Base-by-base conservation (phyloP, 2,888 invertebrate genomes). In the Taphrorychus bicolor region DNA sequence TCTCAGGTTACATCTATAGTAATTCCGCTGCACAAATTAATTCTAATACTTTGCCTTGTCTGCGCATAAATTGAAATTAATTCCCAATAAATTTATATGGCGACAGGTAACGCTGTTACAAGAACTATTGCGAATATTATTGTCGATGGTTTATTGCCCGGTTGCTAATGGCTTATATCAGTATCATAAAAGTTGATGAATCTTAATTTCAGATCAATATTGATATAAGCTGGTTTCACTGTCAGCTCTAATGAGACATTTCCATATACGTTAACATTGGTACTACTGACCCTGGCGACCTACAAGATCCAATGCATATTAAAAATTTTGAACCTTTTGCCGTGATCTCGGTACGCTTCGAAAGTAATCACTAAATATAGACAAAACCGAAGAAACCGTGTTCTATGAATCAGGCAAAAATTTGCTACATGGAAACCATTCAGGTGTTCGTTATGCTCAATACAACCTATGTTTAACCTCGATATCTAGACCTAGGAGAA, bases 281-380 rank as follows among this genome's bases (percentile, higher is more conserved):
- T 52, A 64, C 63, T 56, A 64, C 58, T 64, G 58, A 64, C 63
- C 63, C 21, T 41, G 14, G 23, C 51, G 63, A 63, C 62, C 57
- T 32, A 23, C 57, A 49, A 63, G 48, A 54, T 41, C 62, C 53
- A 62, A 48, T 62, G 52, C 23, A 65, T 48, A 66, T 59, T 56
- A 54, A 66, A 66, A 66, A 66, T 40, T n/a, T 54, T 56, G 21
- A 56, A 56, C 59, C 60, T 66, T 60, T 66, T 65, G 59, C 53
- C 66, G 59, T 49, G 54, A 18, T 57, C 60, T 57, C 48, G 51
- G 57, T 48, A 56, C 40, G 17, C 51, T 66, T 64, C 57, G 66
- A 66, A 66, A 66, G 66, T 66, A 61, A 66, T 59, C 56, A 60
- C 52, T 61, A 54, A 66, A 51, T 66, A 66, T 66, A 57, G 66